Conservation (phyloP, 2,888 invertebrate species). For the Andrena minutula region DNA sequence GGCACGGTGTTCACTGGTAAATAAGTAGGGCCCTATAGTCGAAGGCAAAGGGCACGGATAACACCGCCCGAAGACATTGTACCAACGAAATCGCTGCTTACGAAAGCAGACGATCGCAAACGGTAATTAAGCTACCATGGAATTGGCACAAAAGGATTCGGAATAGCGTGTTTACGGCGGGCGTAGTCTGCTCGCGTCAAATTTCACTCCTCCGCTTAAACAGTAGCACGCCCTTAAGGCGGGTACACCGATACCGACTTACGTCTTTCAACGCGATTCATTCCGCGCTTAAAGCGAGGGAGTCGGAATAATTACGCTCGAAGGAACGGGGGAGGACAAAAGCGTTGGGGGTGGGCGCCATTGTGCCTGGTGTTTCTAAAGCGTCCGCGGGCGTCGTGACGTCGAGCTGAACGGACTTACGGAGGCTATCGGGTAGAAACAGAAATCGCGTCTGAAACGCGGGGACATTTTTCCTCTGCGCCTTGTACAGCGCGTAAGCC, state of each 20-base stretch:
- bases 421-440: constrained; percentile 24
- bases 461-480: constrained; percentile 44
- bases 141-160: neutral
- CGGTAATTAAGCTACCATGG: neutral
- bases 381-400: constrained; percentile 10
- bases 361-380: neutral
- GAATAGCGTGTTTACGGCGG: neutral
- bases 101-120: neutral
- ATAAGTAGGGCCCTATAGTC: neutral
- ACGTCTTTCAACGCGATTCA: neutral
- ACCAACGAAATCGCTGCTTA: neutral
- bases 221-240: neutral
- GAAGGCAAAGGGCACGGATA: neutral
- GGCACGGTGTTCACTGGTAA: neutral
- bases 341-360: neutral
- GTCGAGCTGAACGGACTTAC: constrained; percentile 3
- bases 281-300: neutral
- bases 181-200: neutral
- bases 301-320: constrained; percentile 5
- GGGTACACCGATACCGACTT: neutral
- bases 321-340: neutral
- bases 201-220: neutral
- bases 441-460: constrained; percentile 48
- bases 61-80: neutral
- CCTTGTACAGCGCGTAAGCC: constrained; percentile 33